These are phyloP conservation scores for Budorcas taxicolor DNA, from an alignment of 2,113 vertebrate genomes.

Conservation along the genomic window DNA sequence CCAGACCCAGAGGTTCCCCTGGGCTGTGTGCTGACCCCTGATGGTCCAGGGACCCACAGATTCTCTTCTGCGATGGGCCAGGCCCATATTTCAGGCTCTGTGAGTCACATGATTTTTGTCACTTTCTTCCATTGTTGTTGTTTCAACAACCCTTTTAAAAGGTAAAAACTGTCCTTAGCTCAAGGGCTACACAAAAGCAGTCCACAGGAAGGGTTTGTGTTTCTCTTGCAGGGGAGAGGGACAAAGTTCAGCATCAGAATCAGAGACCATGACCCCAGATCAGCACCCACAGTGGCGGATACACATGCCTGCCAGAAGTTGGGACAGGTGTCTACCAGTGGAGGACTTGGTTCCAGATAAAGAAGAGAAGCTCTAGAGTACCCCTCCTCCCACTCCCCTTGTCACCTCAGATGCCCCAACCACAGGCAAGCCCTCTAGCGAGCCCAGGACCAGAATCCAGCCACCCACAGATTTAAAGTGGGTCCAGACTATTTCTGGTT, in stretches of 20 bases:
- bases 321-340: not conserved
- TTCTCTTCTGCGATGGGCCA: not conserved
- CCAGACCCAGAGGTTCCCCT: not conserved
- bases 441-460: not conserved
- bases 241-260: not conserved
- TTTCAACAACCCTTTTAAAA: not conserved
- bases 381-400: not conserved
- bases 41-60: accelerated
- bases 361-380: no score
- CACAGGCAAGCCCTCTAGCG: not conserved
- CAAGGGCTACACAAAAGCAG: not conserved
- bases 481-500: not conserved
- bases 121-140: not conserved
- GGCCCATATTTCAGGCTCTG: not conserved
- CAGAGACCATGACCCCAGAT: not conserved
- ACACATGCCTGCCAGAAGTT: not conserved
- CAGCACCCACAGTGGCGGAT: accelerated
- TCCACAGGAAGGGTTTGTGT: not conserved
- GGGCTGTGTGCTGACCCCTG: not conserved
- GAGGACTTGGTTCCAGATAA: not conserved
- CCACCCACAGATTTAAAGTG: not conserved
- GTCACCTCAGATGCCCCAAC: no score
- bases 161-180: not conserved
- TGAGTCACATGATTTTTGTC: not conserved
- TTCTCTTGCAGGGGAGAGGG: not conserved